phyloP scores from a whole-genome alignment of 35 echinoderm and acorn worm genomes.

The Apostichopus japonicus region DNA sequence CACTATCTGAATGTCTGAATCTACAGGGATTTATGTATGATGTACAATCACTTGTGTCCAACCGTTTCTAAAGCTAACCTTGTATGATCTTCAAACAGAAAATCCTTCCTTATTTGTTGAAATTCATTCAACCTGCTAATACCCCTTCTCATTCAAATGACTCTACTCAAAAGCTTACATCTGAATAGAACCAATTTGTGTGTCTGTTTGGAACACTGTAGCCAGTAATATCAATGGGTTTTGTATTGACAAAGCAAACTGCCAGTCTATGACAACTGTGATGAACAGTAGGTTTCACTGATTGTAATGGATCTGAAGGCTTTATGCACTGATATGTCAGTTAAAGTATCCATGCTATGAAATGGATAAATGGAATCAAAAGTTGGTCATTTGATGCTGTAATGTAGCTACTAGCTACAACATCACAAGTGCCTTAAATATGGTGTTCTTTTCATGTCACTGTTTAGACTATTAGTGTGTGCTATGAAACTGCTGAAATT shows the following conservation, averaged over 20 bases:
- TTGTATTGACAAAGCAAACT: background rate
- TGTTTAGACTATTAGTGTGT: no score
- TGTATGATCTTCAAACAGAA: background rate
- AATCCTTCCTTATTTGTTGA: background rate
- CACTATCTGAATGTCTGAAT: no score
- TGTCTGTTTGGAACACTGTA: background rate
- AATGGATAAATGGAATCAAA: background rate
- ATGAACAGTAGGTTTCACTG: background rate
- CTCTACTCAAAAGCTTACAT: background rate
- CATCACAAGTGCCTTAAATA: no score
- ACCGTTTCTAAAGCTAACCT: background rate
- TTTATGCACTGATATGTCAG: background rate
- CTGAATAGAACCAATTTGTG: background rate
- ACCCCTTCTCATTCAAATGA: background rate
- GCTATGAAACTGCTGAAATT: no score
- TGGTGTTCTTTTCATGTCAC: no score
- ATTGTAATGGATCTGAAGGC: background rate
- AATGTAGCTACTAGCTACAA: no score
- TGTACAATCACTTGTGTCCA: no score
- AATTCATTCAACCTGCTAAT: background rate
- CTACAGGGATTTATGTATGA: no score
- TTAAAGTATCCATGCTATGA: background rate
- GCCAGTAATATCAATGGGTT: background rate
- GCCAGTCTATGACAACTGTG: background rate
- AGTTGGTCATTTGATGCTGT: no score